phyloP scores from a whole-genome alignment of 2,113 vertebrate species.

The Mohoua ochrocephala region DNA sequence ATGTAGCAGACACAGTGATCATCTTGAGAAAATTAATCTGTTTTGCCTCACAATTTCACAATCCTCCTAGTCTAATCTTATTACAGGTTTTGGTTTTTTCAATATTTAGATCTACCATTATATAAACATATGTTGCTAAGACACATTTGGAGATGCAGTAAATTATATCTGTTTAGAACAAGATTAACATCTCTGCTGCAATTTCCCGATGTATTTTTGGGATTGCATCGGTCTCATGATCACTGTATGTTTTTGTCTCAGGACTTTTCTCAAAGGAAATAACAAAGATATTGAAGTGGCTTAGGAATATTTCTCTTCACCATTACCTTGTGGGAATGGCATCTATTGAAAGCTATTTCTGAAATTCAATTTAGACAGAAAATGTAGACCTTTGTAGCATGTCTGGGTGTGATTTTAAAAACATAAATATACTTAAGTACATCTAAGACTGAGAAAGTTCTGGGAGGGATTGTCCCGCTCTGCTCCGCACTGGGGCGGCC shows the following conservation, averaged over 20 bases:
- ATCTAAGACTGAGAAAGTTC: not conserved
- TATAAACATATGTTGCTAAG: not conserved
- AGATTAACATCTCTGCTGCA: not conserved
- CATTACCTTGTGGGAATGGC: not conserved
- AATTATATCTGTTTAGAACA: not conserved
- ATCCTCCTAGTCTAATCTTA: not conserved
- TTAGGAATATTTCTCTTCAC: not conserved
- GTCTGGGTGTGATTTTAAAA: not conserved
- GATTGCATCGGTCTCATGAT: not conserved
- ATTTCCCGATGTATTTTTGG: not conserved
- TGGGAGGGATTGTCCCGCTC: not conserved
- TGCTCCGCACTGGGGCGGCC: not conserved
- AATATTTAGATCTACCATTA: not conserved
- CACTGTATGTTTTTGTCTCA: not conserved
- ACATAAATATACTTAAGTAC: not conserved
- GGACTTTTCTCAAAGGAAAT: not conserved
- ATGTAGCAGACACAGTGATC: not conserved
- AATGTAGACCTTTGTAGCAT: not conserved
- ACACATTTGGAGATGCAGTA: not conserved
- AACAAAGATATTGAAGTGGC: not conserved
- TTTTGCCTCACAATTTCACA: not conserved
- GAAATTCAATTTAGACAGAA: not conserved
- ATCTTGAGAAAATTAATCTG: not conserved
- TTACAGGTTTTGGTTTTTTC: not conserved
- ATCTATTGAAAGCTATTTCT: not conserved